Base-by-base conservation (phyloP, 2,888 invertebrate species). In the Apodemia zela region DNA sequence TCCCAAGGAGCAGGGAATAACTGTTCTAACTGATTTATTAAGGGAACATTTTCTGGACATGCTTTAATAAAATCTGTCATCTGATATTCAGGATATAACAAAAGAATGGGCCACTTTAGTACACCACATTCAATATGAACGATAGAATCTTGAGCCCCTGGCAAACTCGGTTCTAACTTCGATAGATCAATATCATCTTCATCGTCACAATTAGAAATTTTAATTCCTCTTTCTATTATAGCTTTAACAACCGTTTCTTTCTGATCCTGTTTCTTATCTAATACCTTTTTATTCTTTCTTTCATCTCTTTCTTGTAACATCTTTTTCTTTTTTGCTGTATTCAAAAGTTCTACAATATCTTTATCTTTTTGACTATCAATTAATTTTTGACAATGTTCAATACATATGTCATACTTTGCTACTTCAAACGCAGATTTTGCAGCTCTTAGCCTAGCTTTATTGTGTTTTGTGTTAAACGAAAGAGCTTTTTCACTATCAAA, bases 1-100 rank as follows among this genome's bases (percentile, higher is more conserved):
- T 98, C 98, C 95, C 96, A 97, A 0, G 93, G 93, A n/a, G 94
- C 93, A 0, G 91, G 91, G 75, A 97, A 96, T 57, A 97, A 82
- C 71, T 94, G 93, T 49, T 89, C 82, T 47, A 89, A 72, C 49
- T 84, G 85, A 65, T 71, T 76, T 1, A 79, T 80, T 80, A 93
- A 94, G 92, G 92, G 86, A 0, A 93, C 92, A 72, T 94, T 93
- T 85, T 98, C 98, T 11, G 94, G 93, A 75, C 98, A 96, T 65
- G 94, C 93, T 80, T 96, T 95, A 51, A 99, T 93, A 73, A 98
- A 97, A 83, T 99, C 99, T 60, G 97, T 96, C 74, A 96, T 94
- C 65, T 95, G 92, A 76, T 95, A 95, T 84, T 98, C 98, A 0
- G 98, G 98, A 83, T 98, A 99, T 13, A 97, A 87, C 71, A 98